Base-by-base conservation (phyloP, 2,797 vertebrate genomes). In the Liasis olivaceus region DNA sequence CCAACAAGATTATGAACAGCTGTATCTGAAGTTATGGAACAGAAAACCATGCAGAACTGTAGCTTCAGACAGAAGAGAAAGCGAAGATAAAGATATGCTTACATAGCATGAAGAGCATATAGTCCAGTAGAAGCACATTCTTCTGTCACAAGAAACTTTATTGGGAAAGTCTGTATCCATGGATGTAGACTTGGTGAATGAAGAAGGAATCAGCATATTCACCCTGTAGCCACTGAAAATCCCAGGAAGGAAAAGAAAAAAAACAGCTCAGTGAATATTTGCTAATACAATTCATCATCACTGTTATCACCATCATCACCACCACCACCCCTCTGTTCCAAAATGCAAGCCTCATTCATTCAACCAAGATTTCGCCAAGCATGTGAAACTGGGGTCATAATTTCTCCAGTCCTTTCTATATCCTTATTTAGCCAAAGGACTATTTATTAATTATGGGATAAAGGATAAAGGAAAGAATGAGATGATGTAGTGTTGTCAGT, bases 361-460 rank as follows among this genome's bases (percentile, higher is more conserved):
- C 60, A 87, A 20, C 62, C 81, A 1, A 85, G 92, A 94, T 89
- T 95, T 95, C 88, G 5, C 84, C 56, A 28, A 95, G 63, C 31
- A 92, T 93, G 64, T 1, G 2, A 95, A 92, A 60, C 87, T 56
- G 94, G 96, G 96, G 96, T 97, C 95, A 87, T 95, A 97, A 96
- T 96, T 97, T 64, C 96, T 95, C 96, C 66, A 84, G 12, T 62
- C 95, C 85, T 90, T 95, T 95, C 94, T 94, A 95, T 94, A 89
- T 93, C 97, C 97, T 98, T 97, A 98, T 97, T 93, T 95, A 95
- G 93, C 95, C 96, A 97, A 96, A 96, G 97, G 96, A 95, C 28
- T 1, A 93, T 94, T 60, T 77, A 24, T 54, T 90, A 94, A 96
- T 96, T 96, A 94, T 96, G 96, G 96, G 97, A 97, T 96, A 94